phyloP scores from a whole-genome alignment of 2,888 invertebrate species.

The Lasiommata megera region DNA sequence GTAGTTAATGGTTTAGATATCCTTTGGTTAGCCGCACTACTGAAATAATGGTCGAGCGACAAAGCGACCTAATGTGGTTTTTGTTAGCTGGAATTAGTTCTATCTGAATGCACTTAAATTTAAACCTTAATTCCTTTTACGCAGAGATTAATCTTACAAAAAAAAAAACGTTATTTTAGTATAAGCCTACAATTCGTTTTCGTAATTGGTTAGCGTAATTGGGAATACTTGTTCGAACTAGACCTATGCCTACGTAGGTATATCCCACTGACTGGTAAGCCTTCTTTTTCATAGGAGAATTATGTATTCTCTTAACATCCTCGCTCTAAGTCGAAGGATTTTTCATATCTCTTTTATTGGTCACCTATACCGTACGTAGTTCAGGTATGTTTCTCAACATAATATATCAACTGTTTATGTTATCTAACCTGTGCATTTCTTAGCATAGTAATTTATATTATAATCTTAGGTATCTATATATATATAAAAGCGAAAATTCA shows the following conservation, averaged over 20 bases:
- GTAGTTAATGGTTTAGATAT: constrained; percentile 68
- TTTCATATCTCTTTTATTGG: no score
- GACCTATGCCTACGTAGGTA: background rate
- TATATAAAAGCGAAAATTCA: no score
- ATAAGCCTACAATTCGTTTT: background rate
- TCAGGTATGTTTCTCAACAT: no score
- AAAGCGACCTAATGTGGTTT: constrained; percentile 41
- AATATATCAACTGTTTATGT: no score
- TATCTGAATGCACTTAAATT: constrained; percentile 3
- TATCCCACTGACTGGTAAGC: no score
- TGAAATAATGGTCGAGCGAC: constrained; percentile 63
- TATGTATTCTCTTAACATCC: no score
- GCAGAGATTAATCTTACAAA: background rate
- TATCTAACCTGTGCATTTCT: no score
- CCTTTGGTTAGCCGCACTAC: constrained; percentile 56
- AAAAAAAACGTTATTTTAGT: background rate
- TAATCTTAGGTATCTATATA: no score
- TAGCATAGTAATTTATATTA: no score
- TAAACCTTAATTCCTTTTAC: background rate
- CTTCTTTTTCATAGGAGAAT: no score
- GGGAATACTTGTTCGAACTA: background rate
- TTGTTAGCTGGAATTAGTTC: constrained; percentile 34
- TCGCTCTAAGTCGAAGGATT: no score
- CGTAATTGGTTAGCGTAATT: background rate
- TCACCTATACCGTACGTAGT: no score